Conservation (phyloP, 2,113 vertebrate genomes). For the Rhinolophus sinicus region DNA sequence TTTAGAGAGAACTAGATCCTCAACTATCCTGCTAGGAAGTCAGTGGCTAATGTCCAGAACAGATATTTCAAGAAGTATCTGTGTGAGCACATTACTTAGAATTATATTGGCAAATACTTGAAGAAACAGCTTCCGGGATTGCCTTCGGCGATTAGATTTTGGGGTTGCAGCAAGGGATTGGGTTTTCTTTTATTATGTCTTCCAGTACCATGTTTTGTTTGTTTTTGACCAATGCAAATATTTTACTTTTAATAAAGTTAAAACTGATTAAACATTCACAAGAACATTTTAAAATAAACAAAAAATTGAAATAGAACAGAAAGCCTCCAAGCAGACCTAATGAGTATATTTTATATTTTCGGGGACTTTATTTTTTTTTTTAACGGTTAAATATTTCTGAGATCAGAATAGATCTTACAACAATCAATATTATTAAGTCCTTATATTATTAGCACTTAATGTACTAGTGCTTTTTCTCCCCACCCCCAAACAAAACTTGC, state of each 20-base stretch:
- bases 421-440: background rate
- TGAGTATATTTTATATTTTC: background rate
- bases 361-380: background rate
- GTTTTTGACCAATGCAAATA: background rate
- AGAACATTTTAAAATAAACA: background rate
- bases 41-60: background rate
- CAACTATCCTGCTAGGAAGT: background rate
- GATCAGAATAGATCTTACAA: background rate
- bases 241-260: slow-evolving; percentile 23
- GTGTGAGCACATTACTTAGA: background rate
- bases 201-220: background rate
- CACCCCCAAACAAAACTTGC: background rate
- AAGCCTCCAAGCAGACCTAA: background rate
- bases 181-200: background rate
- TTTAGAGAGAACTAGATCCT: background rate
- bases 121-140: background rate
- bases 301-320: background rate
- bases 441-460: background rate
- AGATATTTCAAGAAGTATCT: background rate
- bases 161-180: background rate
- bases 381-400: background rate
- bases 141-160: background rate
- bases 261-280: background rate
- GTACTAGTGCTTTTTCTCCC: background rate
- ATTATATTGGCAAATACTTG: background rate